Evolutionary conservation across 2,888 invertebrate species (phyloP).

Genomic region (Luperina testacea): DNA sequence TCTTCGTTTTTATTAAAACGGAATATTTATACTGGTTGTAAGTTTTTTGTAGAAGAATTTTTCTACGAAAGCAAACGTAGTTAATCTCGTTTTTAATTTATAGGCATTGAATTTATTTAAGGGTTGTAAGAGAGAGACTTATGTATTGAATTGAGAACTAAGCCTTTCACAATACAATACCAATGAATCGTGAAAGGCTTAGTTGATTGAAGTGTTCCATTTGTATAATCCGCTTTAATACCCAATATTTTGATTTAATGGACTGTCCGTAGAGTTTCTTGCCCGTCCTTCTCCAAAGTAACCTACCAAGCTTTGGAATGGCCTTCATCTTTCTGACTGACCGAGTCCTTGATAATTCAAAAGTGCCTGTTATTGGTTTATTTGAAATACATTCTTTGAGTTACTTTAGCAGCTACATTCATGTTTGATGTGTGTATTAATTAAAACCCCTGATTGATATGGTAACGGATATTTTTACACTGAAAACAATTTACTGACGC

Average conservation of each 20-base stretch:
- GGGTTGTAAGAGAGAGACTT: not conserved
- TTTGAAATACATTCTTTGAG: no score
- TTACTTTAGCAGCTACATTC: no score
- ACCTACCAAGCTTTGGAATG: no score
- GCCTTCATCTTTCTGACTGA: no score
- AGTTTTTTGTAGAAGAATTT: not conserved
- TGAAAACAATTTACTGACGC: constrained; percentile 7
- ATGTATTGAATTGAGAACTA: no score
- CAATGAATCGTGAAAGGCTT: not conserved
- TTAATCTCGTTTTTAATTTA: not conserved
- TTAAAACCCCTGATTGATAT: constrained; percentile 38
- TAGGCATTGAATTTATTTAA: not conserved
- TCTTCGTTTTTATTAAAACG: constrained; percentile 32
- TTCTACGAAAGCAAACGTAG: not conserved
- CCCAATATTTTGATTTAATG: not conserved
- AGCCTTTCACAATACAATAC: not conserved
- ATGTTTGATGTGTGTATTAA: constrained; percentile 19
- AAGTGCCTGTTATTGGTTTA: no score
- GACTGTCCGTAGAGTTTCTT: no score
- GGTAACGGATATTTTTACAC: constrained; percentile 23
- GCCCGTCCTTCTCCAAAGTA: no score
- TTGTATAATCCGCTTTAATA: not conserved
- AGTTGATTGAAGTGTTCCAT: not conserved
- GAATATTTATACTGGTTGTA: constrained; percentile 12
- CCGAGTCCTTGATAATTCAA: no score